A percentile compares a stretch with the other conserved stretches of the same genome.
Conservation (phyloP, 2,113 vertebrate species). For the Centrocercus urophasianus region DNA sequence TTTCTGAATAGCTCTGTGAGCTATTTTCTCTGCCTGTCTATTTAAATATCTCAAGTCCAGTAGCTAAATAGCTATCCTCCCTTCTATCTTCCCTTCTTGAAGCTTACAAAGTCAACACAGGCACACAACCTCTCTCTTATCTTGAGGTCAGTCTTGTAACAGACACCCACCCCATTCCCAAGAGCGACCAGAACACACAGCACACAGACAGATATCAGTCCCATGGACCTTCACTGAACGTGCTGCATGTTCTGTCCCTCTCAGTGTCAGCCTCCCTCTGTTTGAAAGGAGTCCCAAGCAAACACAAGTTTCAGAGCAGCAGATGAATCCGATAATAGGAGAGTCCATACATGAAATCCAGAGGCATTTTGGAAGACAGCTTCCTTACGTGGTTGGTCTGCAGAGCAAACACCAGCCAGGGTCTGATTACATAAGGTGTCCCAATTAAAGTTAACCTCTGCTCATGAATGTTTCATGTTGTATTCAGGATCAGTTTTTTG, state of each 20-base stretch:
- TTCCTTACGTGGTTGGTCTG: neutral
- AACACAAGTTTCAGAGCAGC: neutral
- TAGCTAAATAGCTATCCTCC: neutral
- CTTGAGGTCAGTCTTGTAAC: neutral
- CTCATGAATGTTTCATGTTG: conserved; percentile 6
- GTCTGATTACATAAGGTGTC: neutral
- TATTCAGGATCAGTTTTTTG: neutral
- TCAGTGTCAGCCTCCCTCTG: neutral
- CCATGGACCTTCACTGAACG: neutral
- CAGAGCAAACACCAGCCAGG: neutral
- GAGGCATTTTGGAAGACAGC: neutral
- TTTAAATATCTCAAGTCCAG: neutral
- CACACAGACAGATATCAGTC: neutral
- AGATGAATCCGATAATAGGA: neutral
- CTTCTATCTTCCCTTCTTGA: neutral
- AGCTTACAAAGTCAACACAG: neutral
- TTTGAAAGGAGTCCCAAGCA: neutral
- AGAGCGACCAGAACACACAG: neutral
- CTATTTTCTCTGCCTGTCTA: too few relatives aligned
- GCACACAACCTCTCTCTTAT: neutral
- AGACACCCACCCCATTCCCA: neutral
- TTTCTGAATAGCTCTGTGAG: neutral
- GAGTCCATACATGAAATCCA: neutral
- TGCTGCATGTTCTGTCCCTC: neutral
- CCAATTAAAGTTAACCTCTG: conserved; percentile 30